Evolutionary conservation across 2,797 vertebrate genomes (phyloP), one percentile per base, ranked within the genome.

Genomic region (Zonotrichia albicollis): DNA sequence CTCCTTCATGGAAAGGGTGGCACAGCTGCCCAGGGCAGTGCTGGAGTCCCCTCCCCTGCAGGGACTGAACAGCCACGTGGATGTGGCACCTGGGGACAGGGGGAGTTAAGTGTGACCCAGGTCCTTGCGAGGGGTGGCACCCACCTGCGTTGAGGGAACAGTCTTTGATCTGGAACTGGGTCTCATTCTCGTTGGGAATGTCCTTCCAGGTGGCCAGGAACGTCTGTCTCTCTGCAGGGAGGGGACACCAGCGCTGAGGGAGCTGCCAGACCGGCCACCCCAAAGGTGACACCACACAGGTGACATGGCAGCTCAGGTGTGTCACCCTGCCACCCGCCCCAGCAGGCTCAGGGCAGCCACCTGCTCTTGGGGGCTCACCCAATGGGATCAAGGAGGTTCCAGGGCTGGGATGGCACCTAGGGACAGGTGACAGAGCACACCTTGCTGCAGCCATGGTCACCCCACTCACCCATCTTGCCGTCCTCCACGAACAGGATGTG

Each of bases 171-270:
- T 99, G 99, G 97, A 99, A 99, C 97, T 99, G 99, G 67, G 98
- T 97, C 96, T 99, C 99, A 1, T 99, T 99, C 80, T 99, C 99
- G 8, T 98, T 99, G 75, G 99, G 98, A 97, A 99, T 99, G 98
- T 99, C 99, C 96, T 99, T 99, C 99, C 99, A 99, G 2, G 99
- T 99, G 92, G 99, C 98, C 93, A 99, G 98, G 97, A 99, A 99
- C 96, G 99, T 98, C 97, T 99, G 99, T 51, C 99, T 97, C 91
- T 99, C 99, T 99, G 98, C 50, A 85, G 88, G 71, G 5, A 76
- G 40, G 50, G 13, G 5, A 34, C n/a, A 72, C 3, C 54, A 10
- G 16, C 8, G 1, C 14, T 54, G 27, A 43, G n/a, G 86, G 71
- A 55, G 42, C 77, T 54, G 54, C 48, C 34, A n/a, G 4, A 13